Evolutionary conservation across 2,888 invertebrate species (phyloP), one percentile per base, ranked within the genome.

Genomic region (Drosophila villosipedis): DNA sequence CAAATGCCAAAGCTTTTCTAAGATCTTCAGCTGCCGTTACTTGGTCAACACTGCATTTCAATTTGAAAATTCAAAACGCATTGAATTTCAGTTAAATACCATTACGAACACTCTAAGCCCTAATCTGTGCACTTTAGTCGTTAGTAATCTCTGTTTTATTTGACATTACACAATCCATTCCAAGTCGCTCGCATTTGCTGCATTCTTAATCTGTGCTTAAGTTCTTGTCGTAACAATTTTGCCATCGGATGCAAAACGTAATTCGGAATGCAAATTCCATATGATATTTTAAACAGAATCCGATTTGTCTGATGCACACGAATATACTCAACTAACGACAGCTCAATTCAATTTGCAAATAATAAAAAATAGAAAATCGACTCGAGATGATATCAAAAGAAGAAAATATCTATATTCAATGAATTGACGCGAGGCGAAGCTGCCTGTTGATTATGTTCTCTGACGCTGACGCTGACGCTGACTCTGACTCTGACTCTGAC

Each of bases 321-420:
- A 57, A n/a, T 31, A 39, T 39, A n/a, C 16, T 67, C 55, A 58
- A 53, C 76, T 73, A 83, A 85, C 87, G 91, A 71, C 82, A 87
- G 78, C 79, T 79, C 90, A 87, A 91, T 89, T 89, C 85, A 85
- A 85, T 91, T 89, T 89, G 70, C 73, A 90, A 84, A 82, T 91
- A 91, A 91, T 85, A 87, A 91, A 79, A 88, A 80, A 47, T 39
- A 2, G 9, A 57, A 14, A 47, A 47, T 16, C 47, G 39, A 71
- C 39, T 53, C 43, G 39, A 16, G 41, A 65, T 49, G 49, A 59
- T 60, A 64, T 49, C 65, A 37, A 52, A 52, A 47, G n/a, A 35
- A 47, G 3, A 49, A 33, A 22, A 55, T 43, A 47, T 72, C 30
- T 31, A 28, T 52, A 50, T 68, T 16, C 25, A 53, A 50, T 73